A percentile compares a stretch with the other conserved stretches of the same genome.
These are phyloP conservation scores for Drosophila pruinosa DNA, from an alignment of 1,140 invertebrate species.

Conservation along the genomic window DNA sequence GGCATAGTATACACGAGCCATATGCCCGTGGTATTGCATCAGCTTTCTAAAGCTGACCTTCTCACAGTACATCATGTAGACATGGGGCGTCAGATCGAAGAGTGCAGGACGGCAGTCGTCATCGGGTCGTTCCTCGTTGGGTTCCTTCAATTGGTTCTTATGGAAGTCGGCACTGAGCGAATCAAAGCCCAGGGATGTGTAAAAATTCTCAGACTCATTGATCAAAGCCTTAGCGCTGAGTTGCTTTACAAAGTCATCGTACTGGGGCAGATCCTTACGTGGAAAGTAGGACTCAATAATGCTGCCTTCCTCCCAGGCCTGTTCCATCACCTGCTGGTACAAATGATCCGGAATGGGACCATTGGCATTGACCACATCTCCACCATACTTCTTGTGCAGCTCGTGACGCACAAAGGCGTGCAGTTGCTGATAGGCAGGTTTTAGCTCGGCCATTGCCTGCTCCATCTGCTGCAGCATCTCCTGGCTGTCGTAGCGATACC, in stretches of 20 bases:
- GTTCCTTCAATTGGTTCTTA: slow-evolving; percentile 66
- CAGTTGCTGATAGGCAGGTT: slow-evolving; percentile 92
- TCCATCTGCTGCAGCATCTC: slow-evolving; percentile 85
- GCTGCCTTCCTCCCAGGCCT: slow-evolving; percentile 74
- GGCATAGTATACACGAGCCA: slow-evolving; percentile 90
- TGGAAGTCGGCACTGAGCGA: slow-evolving; percentile 57
- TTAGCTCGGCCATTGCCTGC: slow-evolving; percentile 86
- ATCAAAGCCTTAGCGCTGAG: slow-evolving; percentile 57
- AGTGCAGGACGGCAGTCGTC: slow-evolving; percentile 71
- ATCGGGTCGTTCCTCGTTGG: slow-evolving; percentile 64
- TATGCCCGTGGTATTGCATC: slow-evolving; percentile 88
- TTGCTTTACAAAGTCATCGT: slow-evolving; percentile 61
- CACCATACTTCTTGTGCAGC: slow-evolving; percentile 89
- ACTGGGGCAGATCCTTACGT: slow-evolving; percentile 59
- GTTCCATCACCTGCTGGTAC: slow-evolving; percentile 83
- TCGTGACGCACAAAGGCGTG: slow-evolving; percentile 93
- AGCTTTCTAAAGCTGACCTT: slow-evolving; percentile 74
- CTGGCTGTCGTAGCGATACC: slow-evolving; percentile 83
- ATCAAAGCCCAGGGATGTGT: slow-evolving; percentile 65
- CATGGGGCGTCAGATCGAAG: slow-evolving; percentile 70
- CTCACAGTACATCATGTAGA: slow-evolving; percentile 75
- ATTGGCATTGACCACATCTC: slow-evolving; percentile 85
- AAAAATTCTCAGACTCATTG: slow-evolving; percentile 68
- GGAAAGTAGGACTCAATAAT: slow-evolving; percentile 71
- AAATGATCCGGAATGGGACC: slow-evolving; percentile 96